phyloP scores from a whole-genome alignment of 2,797 vertebrate species.

The Poecilia velifera region DNA sequence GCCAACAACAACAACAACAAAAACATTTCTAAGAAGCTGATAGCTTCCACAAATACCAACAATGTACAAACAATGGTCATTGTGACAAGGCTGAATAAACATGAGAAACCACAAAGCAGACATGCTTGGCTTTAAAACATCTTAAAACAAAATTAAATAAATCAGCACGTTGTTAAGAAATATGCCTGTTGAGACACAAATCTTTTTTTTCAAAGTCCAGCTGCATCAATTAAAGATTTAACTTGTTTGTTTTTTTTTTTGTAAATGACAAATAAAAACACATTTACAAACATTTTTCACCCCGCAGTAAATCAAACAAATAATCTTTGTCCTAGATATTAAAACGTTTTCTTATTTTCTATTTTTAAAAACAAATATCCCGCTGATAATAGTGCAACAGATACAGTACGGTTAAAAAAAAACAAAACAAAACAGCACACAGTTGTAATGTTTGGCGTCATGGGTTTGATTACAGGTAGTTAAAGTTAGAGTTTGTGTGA shows the following conservation, averaged over 20 bases:
- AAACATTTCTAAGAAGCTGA: constrained; percentile 58
- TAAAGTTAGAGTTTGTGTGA: constrained; percentile 57
- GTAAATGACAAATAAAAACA: constrained; percentile 59
- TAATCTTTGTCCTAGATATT: constrained; percentile 64
- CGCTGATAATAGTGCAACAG: constrained; percentile 73
- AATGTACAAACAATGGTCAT: constrained; percentile 74
- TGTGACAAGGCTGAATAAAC: constrained; percentile 59
- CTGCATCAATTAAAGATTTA: constrained; percentile 54
- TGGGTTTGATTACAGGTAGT: constrained; percentile 48
- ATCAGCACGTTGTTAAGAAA: constrained; percentile 75
- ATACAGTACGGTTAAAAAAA: constrained; percentile 59
- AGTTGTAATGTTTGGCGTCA: constrained; percentile 58
- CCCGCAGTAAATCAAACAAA: constrained; percentile 55
- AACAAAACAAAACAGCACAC: constrained; percentile 38
- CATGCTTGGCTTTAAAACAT: constrained; percentile 79
- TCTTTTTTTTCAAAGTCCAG: constrained; percentile 60
- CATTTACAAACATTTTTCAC: constrained; percentile 47
- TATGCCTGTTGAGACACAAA: constrained; percentile 55
- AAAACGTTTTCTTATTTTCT: constrained; percentile 57
- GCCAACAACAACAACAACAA: constrained; percentile 66
- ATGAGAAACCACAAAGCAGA: constrained; percentile 75
- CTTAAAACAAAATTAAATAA: constrained; percentile 79
- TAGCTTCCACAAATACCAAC: constrained; percentile 69
- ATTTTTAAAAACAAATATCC: constrained; percentile 34
- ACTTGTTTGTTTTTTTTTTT: neutral